A percentile compares a stretch with the other conserved stretches of the same genome.
Conservation (phyloP, 2,888 invertebrate genomes). For the Platycheirus albimanus region DNA sequence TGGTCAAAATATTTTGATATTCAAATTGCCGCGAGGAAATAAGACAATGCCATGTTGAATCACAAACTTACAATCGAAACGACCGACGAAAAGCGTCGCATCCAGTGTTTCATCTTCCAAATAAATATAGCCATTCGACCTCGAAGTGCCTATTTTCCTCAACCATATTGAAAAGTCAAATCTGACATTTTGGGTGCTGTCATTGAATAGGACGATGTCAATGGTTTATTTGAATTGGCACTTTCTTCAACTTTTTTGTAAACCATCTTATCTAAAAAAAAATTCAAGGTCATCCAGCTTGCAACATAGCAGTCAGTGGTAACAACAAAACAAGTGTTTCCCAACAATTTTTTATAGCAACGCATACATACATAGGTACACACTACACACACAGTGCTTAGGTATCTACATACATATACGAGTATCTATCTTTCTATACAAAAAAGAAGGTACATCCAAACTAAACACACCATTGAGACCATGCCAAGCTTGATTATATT, state of each 20-base stretch:
- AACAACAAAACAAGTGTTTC: constrained; percentile 33
- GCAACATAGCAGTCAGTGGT: constrained; percentile 38
- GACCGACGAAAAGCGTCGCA: too few relatives aligned
- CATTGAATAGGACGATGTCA: background rate
- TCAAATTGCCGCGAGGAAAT: too few relatives aligned
- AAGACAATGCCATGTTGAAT: too few relatives aligned
- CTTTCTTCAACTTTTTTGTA: constrained; percentile 58
- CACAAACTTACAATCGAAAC: too few relatives aligned
- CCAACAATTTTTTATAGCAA: constrained; percentile 15
- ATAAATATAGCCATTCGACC: too few relatives aligned
- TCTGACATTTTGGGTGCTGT: too few relatives aligned
- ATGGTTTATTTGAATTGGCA: constrained; percentile 68
- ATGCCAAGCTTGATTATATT: constrained; percentile 27
- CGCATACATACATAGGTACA: background rate
- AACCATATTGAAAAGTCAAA: too few relatives aligned
- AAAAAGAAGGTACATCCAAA: background rate
- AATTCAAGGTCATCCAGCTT: constrained; percentile 67
- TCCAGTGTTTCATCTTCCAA: too few relatives aligned
- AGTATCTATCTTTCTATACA: background rate
- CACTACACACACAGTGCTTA: too few relatives aligned
- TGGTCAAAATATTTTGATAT: too few relatives aligned
- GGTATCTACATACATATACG: too few relatives aligned
- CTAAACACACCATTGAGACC: constrained; percentile 14
- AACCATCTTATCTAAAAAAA: constrained; percentile 53
- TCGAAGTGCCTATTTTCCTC: too few relatives aligned